Evolutionary conservation across 2,113 vertebrate genomes (phyloP), one percentile per base, ranked within the genome.

Genomic region (Lethenteron reissneri): DNA sequence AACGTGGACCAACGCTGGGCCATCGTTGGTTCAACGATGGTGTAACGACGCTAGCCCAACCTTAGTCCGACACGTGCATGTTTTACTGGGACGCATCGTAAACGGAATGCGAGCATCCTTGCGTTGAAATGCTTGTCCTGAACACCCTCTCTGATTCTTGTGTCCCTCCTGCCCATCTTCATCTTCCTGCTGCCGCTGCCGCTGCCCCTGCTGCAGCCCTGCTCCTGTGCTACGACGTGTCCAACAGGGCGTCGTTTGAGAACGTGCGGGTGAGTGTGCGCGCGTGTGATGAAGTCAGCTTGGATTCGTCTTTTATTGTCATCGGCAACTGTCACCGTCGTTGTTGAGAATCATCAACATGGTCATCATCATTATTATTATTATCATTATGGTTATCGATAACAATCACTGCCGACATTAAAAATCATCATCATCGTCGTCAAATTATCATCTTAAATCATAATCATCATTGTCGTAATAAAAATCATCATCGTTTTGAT

Each of bases 241-340:
- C 91, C 78, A 95, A 88, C 82, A 90, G 84, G 79, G 80, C 85
- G 0, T 95, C 91, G 1, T 95, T 95, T 0, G 87, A 90, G 84
- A 95, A 89, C 82, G 87, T 90, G 75, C 84, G 86, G 86, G 91
- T 95, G 81, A 12, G 78, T 70, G 69, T 64, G 56, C 8, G 57
- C 60, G 41, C 41, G 6, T 41, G 41, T 41, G 41, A 7, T 41
- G 41, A 41, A 41, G 41, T 41, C 41, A 41, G 6, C 41, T 41
- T 7, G 41, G 41, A 41, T 7, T 41, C 41, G 2, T 41, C 41
- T 41, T 41, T 1, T 12, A 56, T 15, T 11, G 0, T 0, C 19
- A 10, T 1, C 10, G 57, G 70, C 70, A 70, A 13, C 56, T 57
- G 70, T 41, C 41, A 41, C 6, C 41, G 58, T 71, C 57, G 57